A percentile compares a stretch with the other conserved stretches of the same genome.
Conservation (phyloP, 2,797 vertebrate species). For the Streptopelia turtur region DNA sequence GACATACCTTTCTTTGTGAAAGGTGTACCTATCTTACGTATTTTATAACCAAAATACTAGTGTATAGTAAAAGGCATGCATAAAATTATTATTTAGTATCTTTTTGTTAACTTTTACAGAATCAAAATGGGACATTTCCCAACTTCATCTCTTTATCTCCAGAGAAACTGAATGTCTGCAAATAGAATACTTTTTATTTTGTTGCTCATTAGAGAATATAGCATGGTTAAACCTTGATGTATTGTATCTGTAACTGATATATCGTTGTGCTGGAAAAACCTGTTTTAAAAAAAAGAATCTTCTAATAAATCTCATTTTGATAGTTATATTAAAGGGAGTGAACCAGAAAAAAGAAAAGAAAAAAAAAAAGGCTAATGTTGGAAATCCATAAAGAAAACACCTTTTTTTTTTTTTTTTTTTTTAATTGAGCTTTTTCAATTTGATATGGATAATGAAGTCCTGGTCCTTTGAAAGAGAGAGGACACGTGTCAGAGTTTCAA, state of each 20-base stretch:
- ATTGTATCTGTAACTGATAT: background rate
- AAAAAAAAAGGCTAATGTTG: background rate
- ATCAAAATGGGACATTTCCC: slow-evolving; percentile 26
- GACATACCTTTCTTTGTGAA: background rate
- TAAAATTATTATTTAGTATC: slow-evolving; percentile 31
- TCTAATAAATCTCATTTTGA: background rate
- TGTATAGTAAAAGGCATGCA: background rate
- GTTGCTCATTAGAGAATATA: slow-evolving; percentile 28
- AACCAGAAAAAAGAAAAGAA: background rate
- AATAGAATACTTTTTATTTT: slow-evolving; percentile 52
- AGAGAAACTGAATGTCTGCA: background rate
- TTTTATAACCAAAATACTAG: background rate
- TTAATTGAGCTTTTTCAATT: background rate
- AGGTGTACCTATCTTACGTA: background rate
- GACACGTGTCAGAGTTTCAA: background rate
- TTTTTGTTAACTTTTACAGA: slow-evolving; percentile 34
- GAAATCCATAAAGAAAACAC: background rate
- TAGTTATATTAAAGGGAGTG: background rate
- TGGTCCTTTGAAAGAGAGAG: background rate
- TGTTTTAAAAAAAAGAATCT: background rate
- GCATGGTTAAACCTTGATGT: slow-evolving; percentile 11
- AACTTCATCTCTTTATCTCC: slow-evolving; percentile 15
- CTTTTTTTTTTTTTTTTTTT: background rate
- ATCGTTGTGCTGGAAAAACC: background rate
- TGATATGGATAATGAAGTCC: background rate